Base-by-base conservation (phyloP, 2,113 vertebrate genomes). In the Camelus dromedarius region DNA sequence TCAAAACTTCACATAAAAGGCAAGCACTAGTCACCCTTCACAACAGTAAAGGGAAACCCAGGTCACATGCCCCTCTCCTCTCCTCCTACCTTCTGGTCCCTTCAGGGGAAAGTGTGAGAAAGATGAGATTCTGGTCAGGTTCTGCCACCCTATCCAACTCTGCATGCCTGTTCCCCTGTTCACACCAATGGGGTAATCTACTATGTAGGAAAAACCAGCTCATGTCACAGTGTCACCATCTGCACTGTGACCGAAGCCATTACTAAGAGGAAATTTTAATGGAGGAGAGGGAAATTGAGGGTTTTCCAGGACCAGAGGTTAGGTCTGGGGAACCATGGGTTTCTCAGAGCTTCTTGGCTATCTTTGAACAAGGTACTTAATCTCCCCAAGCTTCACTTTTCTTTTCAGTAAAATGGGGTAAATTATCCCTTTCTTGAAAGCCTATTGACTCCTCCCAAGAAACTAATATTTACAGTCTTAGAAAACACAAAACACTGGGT, bases 381-480 rank as follows among this genome's bases (percentile, higher is more conserved):
- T 64, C 76, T 84, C 28, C 35, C 18, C 64, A 50, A 92, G 38
- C 18, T 28, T 96, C 60, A 14, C 19, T 80, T 91, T 56, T 75
- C 30, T 64, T 83, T 80, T 93, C 42, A 93, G 35, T 70, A 88
- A 83, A 93, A 79, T 67, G 56, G 50, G 81, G 13, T 60, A 67
- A 73, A 60, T 50, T 85, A 90, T 18, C 20, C 18, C 54, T 60
- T 72, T 89, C 79, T 86, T 76, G 22, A 82, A 82, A 82, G 28
- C 3, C 35, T 38, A 28, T 2, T 50, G 30, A 82, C 30, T 6
- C 15, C n/a, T 54, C 19, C 3, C 26, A 62, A 86, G 60, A 82
- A 79, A 90, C 32, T 64, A 89, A 4, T 56, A 92, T 64, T 56
- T 89, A 24, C 5, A 77, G 0, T 30, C 30, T 42, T 70, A 81